These are phyloP conservation scores for Epizoanthus ramosus DNA, from an alignment of 92 coral and sea anemone species.

Conservation along the genomic window DNA sequence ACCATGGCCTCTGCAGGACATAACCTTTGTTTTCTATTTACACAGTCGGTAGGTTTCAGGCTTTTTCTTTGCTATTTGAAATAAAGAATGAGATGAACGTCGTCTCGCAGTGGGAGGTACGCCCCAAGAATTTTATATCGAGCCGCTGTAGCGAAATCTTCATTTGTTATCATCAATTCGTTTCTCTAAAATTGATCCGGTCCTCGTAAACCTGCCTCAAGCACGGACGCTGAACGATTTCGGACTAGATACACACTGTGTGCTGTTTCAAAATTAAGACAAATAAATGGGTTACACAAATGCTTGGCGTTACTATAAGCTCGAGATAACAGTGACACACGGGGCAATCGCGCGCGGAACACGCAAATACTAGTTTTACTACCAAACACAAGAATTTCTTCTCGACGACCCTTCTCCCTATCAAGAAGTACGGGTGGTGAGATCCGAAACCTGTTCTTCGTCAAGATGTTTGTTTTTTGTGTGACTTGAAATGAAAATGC, in stretches of 20 bases:
- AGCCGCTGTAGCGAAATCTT: background rate
- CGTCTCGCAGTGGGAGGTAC: conserved; percentile 22
- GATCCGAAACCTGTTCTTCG: conserved; percentile 10
- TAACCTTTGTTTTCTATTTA: conserved; percentile 40
- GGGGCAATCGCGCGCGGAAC: conserved; percentile 10
- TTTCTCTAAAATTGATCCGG: background rate
- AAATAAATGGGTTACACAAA: conserved; percentile 36
- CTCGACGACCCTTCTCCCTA: background rate
- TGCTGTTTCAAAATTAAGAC: conserved; percentile 33
- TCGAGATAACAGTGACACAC: background rate
- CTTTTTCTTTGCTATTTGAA: conserved; percentile 26
- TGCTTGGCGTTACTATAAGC: background rate
- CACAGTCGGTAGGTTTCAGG: conserved; percentile 45
- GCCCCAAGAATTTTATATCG: conserved; percentile 1
- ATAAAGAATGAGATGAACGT: conserved; percentile 32
- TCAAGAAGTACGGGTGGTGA: background rate
- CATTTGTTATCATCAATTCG: conserved; percentile 4
- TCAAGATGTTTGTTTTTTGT: conserved; percentile 2
- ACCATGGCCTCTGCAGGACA: conserved; percentile 26
- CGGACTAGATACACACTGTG: conserved; percentile 16
- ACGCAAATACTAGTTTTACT: background rate
- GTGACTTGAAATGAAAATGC: background rate
- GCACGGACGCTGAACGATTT: conserved; percentile 17
- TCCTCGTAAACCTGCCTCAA: conserved; percentile 13
- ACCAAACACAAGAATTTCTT: background rate